Conservation (phyloP, 2,113 vertebrate species). For the Archocentrus centrarchus region DNA sequence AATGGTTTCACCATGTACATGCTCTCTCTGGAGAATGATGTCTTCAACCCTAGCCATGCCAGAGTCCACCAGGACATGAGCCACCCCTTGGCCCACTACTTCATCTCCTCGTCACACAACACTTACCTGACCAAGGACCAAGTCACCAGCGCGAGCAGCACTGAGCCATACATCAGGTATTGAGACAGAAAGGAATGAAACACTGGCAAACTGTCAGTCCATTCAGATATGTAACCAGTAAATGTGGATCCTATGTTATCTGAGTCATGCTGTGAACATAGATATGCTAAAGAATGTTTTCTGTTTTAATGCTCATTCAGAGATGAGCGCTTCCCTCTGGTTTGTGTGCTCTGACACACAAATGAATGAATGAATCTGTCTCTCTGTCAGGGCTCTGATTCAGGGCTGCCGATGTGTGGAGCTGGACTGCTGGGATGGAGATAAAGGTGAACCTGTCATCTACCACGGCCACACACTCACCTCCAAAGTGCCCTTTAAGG, state of each 20-base stretch:
- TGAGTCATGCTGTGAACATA: too few relatives aligned
- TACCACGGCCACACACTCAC: constrained; percentile 95
- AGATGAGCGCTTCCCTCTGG: too few relatives aligned
- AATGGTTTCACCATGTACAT: constrained; percentile 97
- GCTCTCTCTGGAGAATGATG: constrained; percentile 87
- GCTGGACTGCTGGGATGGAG: constrained; percentile 97
- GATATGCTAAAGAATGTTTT: too few relatives aligned
- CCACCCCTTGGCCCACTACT: constrained; percentile 91
- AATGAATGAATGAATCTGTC: neutral
- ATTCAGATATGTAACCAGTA: too few relatives aligned
- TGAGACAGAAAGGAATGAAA: neutral
- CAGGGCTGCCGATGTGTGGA: constrained; percentile 97
- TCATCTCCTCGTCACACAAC: constrained; percentile 97
- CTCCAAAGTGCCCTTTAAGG: constrained; percentile 93
- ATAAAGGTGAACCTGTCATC: constrained; percentile 90
- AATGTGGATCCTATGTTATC: too few relatives aligned
- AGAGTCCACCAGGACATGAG: constrained; percentile 91
- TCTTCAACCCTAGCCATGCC: constrained; percentile 86
- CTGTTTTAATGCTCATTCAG: too few relatives aligned
- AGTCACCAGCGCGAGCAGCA: constrained; percentile 92
- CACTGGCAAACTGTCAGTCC: neutral
- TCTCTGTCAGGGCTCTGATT: constrained; percentile 84
- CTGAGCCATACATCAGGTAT: constrained; percentile 95
- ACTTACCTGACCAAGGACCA: constrained; percentile 96
- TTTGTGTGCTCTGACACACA: neutral